Base-by-base conservation (phyloP, 2,888 invertebrate genomes). In the Drosophila nr. perissopoda region DNA sequence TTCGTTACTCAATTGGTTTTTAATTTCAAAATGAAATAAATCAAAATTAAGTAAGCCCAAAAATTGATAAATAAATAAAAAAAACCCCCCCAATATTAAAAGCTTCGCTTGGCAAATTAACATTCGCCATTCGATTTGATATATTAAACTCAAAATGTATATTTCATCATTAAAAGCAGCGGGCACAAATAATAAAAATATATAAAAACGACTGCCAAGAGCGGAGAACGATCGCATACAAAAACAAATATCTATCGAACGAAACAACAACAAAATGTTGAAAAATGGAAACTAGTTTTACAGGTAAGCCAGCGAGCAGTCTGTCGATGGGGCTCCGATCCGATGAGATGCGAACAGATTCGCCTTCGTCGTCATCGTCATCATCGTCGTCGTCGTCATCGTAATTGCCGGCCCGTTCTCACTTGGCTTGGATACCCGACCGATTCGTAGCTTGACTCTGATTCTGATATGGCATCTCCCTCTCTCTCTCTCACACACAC, bases 71-170 rank as follows among this genome's bases (percentile, higher is more conserved):
- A 53, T 64, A 33, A 48, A 25, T 40, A 1, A 36, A 33, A 46
- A 58, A 53, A 58, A 53, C 34, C 27, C 27, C 25, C 18, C 53
- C 46, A 53, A 77, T 59, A 70, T 68, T 70, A 58, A 68, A 70
- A 68, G 71, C 68, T 38, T 62, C 63, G 82, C 59, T 73, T 58
- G 31, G 82, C 89, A 83, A 87, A 90, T 90, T 87, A 90, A 83
- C 88, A 89, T 88, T 89, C 88, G 90, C 89, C 87, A 89, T 79
- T 90, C 84, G 76, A 69, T 85, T 91, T 88, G 91, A 91, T 91
- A 91, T 88, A 88, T 88, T 88, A 86, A 88, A 88, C 86, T 88
- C 88, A 91, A 91, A 88, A 88, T 91, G 89, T 86, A 88, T 88
- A 91, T 88, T 88, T 88, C 91, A 88, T 91, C 91, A 91, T 88